These are phyloP conservation scores for Enchytraeus crypticus DNA, from an alignment of 2,888 invertebrate genomes.

Conservation along the genomic window DNA sequence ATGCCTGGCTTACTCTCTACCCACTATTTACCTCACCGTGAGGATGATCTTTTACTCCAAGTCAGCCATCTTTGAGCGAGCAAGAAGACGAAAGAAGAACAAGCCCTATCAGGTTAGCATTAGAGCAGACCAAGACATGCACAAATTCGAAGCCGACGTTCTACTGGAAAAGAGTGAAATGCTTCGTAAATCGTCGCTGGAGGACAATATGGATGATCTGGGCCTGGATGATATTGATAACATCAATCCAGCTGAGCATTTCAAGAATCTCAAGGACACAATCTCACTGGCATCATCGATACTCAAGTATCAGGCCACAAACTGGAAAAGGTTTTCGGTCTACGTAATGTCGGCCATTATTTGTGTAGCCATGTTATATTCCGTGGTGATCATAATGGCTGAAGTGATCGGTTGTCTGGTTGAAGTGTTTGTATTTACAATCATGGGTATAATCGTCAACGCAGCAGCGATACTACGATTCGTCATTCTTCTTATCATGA, in stretches of 20 bases:
- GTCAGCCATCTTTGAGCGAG: constrained; percentile 5
- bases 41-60: constrained; percentile 36
- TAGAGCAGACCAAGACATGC: not conserved
- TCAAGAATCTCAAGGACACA: constrained; percentile 3
- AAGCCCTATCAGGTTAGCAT: constrained; percentile 5
- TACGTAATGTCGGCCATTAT: constrained; percentile 16
- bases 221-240: constrained; percentile 1
- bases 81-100: constrained; percentile 1
- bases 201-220: not conserved
- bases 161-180: not conserved
- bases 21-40: constrained; percentile 38
- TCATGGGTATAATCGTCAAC: constrained; percentile 47
- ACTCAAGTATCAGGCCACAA: not conserved
- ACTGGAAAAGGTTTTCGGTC: not conserved
- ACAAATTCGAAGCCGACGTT: not conserved
- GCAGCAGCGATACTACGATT: constrained; percentile 43
- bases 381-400: constrained; percentile 25
- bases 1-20: constrained; percentile 37
- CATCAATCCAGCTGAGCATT: not conserved
- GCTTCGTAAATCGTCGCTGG: not conserved
- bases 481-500: constrained; percentile 41
- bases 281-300: constrained; percentile 4
- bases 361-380: constrained; percentile 19
- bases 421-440: constrained; percentile 31
- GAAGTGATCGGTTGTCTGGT: constrained; percentile 26